Conservation (phyloP, 1,140 invertebrate genomes). For the Zaprionus lachaisei region DNA sequence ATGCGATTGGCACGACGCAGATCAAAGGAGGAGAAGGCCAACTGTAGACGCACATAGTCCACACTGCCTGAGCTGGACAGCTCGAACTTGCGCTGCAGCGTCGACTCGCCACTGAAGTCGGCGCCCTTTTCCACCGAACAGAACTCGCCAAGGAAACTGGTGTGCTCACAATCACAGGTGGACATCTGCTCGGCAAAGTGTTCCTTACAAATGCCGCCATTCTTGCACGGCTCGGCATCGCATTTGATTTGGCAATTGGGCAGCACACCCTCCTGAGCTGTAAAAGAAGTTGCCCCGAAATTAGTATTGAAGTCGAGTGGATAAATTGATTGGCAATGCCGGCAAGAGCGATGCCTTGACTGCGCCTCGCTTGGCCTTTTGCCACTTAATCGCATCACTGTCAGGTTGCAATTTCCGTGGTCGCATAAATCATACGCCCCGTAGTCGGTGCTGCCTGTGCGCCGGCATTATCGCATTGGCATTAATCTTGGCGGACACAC, state of each 20-base stretch:
- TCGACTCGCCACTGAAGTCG: slow-evolving; percentile 94
- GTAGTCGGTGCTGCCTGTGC: slow-evolving; percentile 40
- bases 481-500: slow-evolving; percentile 73
- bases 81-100: slow-evolving; percentile 90
- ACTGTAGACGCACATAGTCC: slow-evolving; percentile 89
- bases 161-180: slow-evolving; percentile 94
- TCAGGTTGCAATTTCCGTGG: slow-evolving; percentile 75
- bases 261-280: slow-evolving; percentile 87
- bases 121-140: slow-evolving; percentile 92
- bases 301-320: not conserved
- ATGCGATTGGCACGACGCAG: slow-evolving; percentile 90
- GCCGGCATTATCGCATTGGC: slow-evolving; percentile 73
- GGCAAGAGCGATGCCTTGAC: no score
- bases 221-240: slow-evolving; percentile 93
- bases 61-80: slow-evolving; percentile 87
- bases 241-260: slow-evolving; percentile 95
- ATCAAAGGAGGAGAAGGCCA: slow-evolving; percentile 93
- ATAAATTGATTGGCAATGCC: slow-evolving; percentile 2
- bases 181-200: slow-evolving; percentile 93
- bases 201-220: slow-evolving; percentile 94
- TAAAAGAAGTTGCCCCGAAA: not conserved
- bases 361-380: not conserved
- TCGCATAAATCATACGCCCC: slow-evolving; percentile 78
- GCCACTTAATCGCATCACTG: slow-evolving; percentile 69
- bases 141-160: slow-evolving; percentile 93